Evolutionary conservation across 2,888 invertebrate genomes (phyloP), one percentile per base, ranked within the genome.

Genomic region (Limnephilus lunatus): DNA sequence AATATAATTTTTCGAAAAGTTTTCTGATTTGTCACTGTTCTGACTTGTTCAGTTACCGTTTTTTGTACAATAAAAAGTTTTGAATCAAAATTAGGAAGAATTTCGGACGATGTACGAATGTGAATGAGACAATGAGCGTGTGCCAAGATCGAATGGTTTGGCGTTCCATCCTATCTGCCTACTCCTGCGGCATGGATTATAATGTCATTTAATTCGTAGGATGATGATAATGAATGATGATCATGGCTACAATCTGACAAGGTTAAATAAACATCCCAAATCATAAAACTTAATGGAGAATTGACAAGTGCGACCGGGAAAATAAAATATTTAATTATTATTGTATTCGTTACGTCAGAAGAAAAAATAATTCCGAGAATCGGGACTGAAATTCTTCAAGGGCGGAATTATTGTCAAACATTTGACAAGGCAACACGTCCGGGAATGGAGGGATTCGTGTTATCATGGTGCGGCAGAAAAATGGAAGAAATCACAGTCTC

Each of bases 341-440:
- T 68, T 15, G 25, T 53, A 53, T 53, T 19, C 5, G 2, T 68
- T n/a, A 68, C 1, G 9, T 7, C 7, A 25, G 25, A 68, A n/a
- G 39, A 68, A 68, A 68, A 68, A 68, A 68, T 68, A 68, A 25
- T 68, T 68, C 68, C 7, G 35, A 83, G 83, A 35, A 39, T 35
- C 35, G 9, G 15, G 25, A 83, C 25, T 30, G 86, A 44, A 25
- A 48, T 48, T 86, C 86, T 86, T 83, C 12, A 83, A 35, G 44
- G 44, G n/a, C 30, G 86, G 39, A 86, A 86, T 86, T 68, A 68
- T 68, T 86, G 86, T 86, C 83, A 48, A 86, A 86, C 30, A 86
- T 86, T 86, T 86, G 86, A 86, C 86, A 86, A 86, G 85, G 44
- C 83, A 83, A 86, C 86, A 86, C 86, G 86, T 86, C 44, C 44